Base-by-base conservation (phyloP, 2,888 invertebrate genomes). In the Encarsia formosa region DNA sequence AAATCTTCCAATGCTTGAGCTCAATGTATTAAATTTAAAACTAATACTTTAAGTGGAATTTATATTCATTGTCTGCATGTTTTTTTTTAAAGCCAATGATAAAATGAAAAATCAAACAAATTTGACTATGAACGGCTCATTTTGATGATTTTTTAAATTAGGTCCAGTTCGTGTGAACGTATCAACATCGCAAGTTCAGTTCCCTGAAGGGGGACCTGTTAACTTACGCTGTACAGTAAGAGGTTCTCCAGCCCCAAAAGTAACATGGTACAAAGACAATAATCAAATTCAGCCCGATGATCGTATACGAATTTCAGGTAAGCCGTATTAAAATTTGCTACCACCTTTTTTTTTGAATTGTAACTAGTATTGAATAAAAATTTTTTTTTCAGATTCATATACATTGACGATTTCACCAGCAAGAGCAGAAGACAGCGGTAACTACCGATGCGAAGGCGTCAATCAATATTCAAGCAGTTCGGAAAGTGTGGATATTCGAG, bases 181-280 rank as follows among this genome's bases (percentile, higher is more conserved):
- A 54, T 76, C 79, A 1, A 70, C 81, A 52, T 77, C 78, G 41
- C 75, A 76, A 58, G 77, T 77, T n/a, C 77, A 75, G 45, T 82
- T 84, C 71, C 77, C 81, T 3, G 78, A 82, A 37, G 88, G 87
- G 52, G 78, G 82, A 24, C 84, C 86, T 63, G 78, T 92, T 60
- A 80, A 77, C 35, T 78, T 93, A 56, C 81, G 80, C 13, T 93
- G 92, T 68, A 81, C 82, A 26, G 87, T 88, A 38, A 84, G 85
- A 59, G 91, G 92, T 4, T 84, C 84, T 73, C 91, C 91, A 1
- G 75, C 77, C 48, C 91, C 91, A 3, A 77, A 79, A 58, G 86
- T 92, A 3, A 76, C 80, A 52, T 95, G 94, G 94, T 87, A 81
- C 71, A 91, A 90, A 74, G 85, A 93, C 68, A 81, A 84, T 39